Base-by-base conservation (phyloP, 2,888 invertebrate species). In the Meliscaeva auricollis region DNA sequence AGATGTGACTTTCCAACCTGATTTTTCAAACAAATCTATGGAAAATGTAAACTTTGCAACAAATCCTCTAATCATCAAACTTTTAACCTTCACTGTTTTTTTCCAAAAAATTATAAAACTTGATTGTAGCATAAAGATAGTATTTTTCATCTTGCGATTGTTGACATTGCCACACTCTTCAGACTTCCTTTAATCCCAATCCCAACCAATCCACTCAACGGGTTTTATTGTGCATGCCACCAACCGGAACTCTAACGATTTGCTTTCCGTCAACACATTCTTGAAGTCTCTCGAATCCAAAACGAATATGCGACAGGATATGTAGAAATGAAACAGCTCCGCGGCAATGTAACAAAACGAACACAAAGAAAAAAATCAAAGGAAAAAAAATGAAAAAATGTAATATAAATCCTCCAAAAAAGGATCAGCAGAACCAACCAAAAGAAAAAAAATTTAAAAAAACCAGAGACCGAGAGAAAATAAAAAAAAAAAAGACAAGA, bases 361-460 rank as follows among this genome's bases (percentile, higher is more conserved):
- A 9, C 35, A 62, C 11, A 46, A n/a, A 46, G 26, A 48, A 69
- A 46, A 20, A 56, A 46, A 60, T 17, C 56, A 73, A 73, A 73
- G 38, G 41, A 32, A 50, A 58, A 64, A 9, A 41, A 38, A 38
- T 4, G 11, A 3, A 38, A n/a, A 62, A 68, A 41, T 48, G 32
- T 26, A 68, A 69, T 64, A 62, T 64, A 75, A 70, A 75, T 79
- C 74, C 74, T 64, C 13, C 44, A 75, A 83, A 79, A n/a, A 64
- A 58, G 74, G 69, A 79, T 74, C 58, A 58, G 13, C 5, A 35
- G 17, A 38, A 8, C 35, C 11, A 35, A 1, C 15, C n/a, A n/a
- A n/a, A n/a, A 44, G 30, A 73, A 62, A 26, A 41, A 44, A 68
- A 73, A 72, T 26, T 56, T 38, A 74, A n/a, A n/a, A n/a, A n/a